Evolutionary conservation across 2,888 invertebrate genomes (phyloP), one percentile per base, ranked within the genome.

Genomic region (Parnassius mnemosyne): DNA sequence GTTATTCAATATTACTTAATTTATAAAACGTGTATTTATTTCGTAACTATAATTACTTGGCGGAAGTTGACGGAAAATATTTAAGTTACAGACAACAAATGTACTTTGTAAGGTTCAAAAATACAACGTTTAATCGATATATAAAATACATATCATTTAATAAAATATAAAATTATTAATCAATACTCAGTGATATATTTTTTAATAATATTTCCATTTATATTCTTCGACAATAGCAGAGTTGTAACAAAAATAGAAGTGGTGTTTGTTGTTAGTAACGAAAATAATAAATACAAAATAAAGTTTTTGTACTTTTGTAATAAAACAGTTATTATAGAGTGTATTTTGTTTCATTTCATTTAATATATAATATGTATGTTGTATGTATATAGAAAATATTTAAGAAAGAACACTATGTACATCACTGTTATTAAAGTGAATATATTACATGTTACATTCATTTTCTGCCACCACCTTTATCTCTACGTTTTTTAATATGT

Each of bases 401-500:
- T 50, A 50, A 50, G 11, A 16, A 25, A 51, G 11, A 16, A 54
- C 42, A 20, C 20, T 20, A 10, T 54, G 10, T 51, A 59, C 51
- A 52, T 52, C 12, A 16, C 13, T 13, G 16, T 13, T 51, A 1
- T 25, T 16, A 58, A 44, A 42, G 3, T 41, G 34, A 11, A 16
- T 56, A 25, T 13, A 9, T 46, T 20, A 10, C 12, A 25, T 16
- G 10, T 10, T 20, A 58, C 56, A 62, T 42, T 74, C 79, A 90
- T 76, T 87, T 89, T 71, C 85, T 86, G 11, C 68, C 78, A 47
- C 79, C 68, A 5, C 87, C 87, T 79, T 94, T 96, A 78, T 97
- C 97, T 77, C 96, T 95, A 68, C 96, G 93, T 77, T 98, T 99
- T 79, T 99, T 99, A 0, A 98, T 85, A 83, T 98, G 97, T 83